Conservation (phyloP, 2,797 vertebrate genomes). For the Hoplostethus mediterraneus region DNA sequence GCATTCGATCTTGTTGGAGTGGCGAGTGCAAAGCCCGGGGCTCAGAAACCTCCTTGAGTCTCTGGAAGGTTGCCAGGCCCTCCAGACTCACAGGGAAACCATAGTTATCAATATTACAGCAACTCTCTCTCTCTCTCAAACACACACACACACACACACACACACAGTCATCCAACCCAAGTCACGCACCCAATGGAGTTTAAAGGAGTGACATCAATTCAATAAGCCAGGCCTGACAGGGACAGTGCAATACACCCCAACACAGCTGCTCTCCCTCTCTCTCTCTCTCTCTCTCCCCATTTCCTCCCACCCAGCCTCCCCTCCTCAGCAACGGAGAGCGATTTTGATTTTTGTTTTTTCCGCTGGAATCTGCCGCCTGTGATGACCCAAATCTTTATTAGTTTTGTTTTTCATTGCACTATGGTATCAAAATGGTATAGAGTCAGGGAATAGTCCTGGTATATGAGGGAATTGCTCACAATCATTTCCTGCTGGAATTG, state of each 20-base stretch:
- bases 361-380: conserved; percentile 68
- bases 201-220: conserved; percentile 76
- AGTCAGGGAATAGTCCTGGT: conserved; percentile 42
- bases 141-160: conserved; percentile 46
- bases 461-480: conserved; percentile 55
- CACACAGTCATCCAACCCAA: conserved; percentile 33
- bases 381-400: conserved; percentile 75
- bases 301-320: conserved; percentile 69
- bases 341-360: conserved; percentile 77
- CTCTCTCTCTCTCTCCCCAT: conserved; percentile 64
- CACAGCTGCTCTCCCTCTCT: conserved; percentile 65
- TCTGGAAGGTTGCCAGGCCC: conserved; percentile 65
- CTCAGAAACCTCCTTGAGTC: conserved; percentile 58
- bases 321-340: conserved; percentile 69
- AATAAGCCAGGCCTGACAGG: conserved; percentile 69
- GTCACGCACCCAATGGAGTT: conserved; percentile 51
- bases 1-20: conserved; percentile 55
- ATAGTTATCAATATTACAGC: conserved; percentile 27
- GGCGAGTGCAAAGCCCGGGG: conserved; percentile 50
- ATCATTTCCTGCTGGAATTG: conserved; percentile 52
- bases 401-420: conserved; percentile 21
- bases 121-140: conserved; percentile 7
- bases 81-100: conserved; percentile 56
- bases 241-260: conserved; percentile 62
- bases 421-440: conserved; percentile 32